Conservation (phyloP, 2,888 invertebrate genomes). For the Margaritifera margaritifera region DNA sequence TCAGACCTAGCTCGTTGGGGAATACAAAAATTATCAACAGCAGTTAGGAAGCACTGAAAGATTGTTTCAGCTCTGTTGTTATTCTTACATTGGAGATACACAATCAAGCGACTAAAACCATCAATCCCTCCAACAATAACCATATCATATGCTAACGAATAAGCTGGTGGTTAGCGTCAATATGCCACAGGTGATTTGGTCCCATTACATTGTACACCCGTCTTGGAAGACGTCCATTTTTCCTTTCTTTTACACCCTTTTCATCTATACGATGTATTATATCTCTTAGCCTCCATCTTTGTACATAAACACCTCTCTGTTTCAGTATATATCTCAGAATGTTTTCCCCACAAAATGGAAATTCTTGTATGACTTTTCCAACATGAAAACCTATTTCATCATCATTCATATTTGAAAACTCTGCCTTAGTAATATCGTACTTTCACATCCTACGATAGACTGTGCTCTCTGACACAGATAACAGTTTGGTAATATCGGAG, state of each 20-base stretch:
- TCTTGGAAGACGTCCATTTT: constrained; percentile 5
- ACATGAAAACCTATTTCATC: too few species aligned
- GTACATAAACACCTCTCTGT: not conserved
- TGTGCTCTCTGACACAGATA: too few species aligned
- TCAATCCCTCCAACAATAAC: constrained; percentile 21
- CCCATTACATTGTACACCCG: constrained; percentile 13
- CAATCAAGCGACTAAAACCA: constrained; percentile 22
- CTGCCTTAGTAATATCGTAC: too few species aligned
- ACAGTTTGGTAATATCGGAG: too few species aligned
- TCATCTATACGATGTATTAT: constrained; percentile 13
- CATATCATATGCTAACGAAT: constrained; percentile 20
- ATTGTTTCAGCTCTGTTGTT: constrained; percentile 25
- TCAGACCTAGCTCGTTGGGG: constrained; percentile 22
- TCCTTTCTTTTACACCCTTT: constrained; percentile 13
- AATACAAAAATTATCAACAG: constrained; percentile 13
- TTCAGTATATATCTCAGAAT: constrained; percentile 3
- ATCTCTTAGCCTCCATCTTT: constrained; percentile 17
- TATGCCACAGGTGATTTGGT: constrained; percentile 25
- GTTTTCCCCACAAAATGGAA: constrained; percentile 5
- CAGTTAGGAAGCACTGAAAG: constrained; percentile 13
- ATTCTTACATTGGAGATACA: constrained; percentile 17
- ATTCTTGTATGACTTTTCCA: not conserved
- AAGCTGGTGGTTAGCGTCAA: constrained; percentile 29
- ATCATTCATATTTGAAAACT: too few species aligned
- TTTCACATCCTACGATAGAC: too few species aligned